phyloP scores from a whole-genome alignment of 2,113 vertebrate genomes.

The Globicephala melas region DNA sequence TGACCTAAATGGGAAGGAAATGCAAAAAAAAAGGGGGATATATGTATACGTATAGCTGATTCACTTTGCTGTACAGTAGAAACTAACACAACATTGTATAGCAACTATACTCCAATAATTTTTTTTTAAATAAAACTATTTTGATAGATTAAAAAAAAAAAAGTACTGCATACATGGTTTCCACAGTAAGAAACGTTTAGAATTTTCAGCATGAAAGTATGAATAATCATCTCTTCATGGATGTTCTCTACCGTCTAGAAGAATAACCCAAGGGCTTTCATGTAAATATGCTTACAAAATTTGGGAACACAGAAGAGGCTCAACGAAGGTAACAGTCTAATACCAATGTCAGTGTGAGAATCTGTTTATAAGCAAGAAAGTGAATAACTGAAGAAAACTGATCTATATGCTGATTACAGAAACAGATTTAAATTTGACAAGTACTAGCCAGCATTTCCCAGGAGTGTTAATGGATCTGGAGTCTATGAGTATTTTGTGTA shows the following conservation, averaged over 20 bases:
- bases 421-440: background rate
- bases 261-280: background rate
- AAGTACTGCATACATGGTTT: background rate
- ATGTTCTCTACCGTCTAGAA: background rate
- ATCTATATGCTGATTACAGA: background rate
- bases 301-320: background rate
- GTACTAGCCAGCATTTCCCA: background rate
- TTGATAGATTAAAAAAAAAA: no score
- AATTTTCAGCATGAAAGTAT: background rate
- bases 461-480: background rate
- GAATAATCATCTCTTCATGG: background rate
- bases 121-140: no score
- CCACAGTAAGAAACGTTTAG: background rate
- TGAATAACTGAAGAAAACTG: background rate
- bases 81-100: no score
- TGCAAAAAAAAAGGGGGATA: no score
- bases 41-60: no score
- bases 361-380: background rate
- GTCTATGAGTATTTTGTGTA: background rate
- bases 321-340: background rate
- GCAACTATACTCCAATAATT: no score
- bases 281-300: background rate
- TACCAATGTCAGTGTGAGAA: background rate
- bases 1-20: no score
- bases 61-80: no score